These are phyloP conservation scores for Agrochola litura DNA, from an alignment of 2,888 invertebrate species.

Conservation along the genomic window DNA sequence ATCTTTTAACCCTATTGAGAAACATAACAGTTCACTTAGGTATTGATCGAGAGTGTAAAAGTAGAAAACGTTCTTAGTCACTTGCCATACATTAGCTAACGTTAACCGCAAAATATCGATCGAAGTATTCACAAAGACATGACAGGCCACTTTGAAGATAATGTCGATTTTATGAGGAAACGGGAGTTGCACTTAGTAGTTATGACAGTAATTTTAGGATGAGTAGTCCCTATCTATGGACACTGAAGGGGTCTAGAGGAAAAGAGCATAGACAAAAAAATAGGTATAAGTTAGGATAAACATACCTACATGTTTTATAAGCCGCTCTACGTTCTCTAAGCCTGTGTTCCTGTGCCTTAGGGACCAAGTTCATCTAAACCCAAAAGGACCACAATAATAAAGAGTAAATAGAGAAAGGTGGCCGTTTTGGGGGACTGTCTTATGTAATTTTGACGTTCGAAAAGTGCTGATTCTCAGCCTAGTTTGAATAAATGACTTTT, in stretches of 20 bases:
- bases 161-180: conserved; percentile 21
- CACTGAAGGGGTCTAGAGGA: not conserved
- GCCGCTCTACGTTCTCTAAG: not conserved
- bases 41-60: conserved; percentile 44
- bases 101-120: conserved; percentile 42
- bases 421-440: too few species aligned
- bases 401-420: too few species aligned
- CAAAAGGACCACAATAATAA: not conserved
- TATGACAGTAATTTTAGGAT: not conserved
- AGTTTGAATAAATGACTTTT: too few species aligned
- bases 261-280: too few species aligned
- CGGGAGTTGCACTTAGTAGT: not conserved
- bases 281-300: too few species aligned
- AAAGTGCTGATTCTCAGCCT: too few species aligned
- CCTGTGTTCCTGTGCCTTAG: too few species aligned
- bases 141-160: conserved; percentile 21
- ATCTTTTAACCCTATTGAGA: not conserved
- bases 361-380: not conserved
- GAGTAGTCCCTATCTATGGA: not conserved
- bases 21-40: not conserved
- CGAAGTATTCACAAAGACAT: conserved; percentile 13
- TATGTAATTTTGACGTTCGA: too few species aligned
- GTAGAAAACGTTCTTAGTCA: conserved; percentile 35
- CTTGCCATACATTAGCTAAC: conserved; percentile 23
- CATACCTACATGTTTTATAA: not conserved